Evolutionary conservation across 2,888 invertebrate genomes (phyloP), one percentile per base, ranked within the genome.

Genomic region (Drosophila flavopinicola): DNA sequence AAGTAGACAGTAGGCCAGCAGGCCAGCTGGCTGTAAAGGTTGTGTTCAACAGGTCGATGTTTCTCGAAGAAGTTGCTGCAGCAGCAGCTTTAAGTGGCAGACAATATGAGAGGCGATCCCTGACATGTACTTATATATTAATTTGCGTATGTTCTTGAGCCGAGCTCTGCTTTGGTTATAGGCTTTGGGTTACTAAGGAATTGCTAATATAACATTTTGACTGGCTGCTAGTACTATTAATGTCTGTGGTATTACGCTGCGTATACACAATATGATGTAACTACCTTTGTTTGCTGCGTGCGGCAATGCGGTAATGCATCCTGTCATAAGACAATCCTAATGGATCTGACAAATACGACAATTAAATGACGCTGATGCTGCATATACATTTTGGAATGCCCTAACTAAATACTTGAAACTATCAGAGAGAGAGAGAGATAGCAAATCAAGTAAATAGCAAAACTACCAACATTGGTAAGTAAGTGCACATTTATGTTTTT

Each of bases 261-360:
- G 66, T 57, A 66, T 69, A 57, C 66, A 48, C 20, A 42, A 39
- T 25, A 11, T 37, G 33, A 1, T 3, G 30, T 30, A 13, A 15
- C n/a, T n/a, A 25, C 29, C 5, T 25, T 33, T 51, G 49, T 48
- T 37, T n/a, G 33, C 5, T 25, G 10, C 23, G 25, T 10, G 11
- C 29, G 15, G 15, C 41, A 51, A 48, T 56, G 51, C 44, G 17
- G 23, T 65, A 68, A 54, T 60, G 44, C 52, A 48, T 45, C 49
- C 66, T 67, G 45, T 37, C 24, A 15, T 15, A 48, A 27, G 38
- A 52, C 48, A 59, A 56, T 52, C 54, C 42, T 69, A 52, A 66
- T 60, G 56, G 54, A 39, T 35, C 25, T 23, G 30, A 10, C 39
- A 33, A 47, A 49, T 23, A 27, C 11, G 33, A 35, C 20, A 60